Evolutionary conservation across 2,888 invertebrate genomes (phyloP).

Genomic region (Xestoiulus laeticollis): DNA sequence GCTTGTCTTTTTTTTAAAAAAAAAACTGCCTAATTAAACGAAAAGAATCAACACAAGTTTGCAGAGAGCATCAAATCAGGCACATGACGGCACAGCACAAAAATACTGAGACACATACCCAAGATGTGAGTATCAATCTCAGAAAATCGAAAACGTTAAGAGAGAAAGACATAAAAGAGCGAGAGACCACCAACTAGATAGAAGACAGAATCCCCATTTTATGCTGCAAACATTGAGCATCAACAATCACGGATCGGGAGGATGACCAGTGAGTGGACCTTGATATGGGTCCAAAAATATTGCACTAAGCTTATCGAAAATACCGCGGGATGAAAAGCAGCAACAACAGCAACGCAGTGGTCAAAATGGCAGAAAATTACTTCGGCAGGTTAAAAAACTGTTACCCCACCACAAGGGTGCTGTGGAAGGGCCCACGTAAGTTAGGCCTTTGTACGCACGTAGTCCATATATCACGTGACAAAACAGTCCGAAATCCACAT

Average conservation of each 20-base stretch:
- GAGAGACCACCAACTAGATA: slow-evolving; percentile 7
- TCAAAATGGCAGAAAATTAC: slow-evolving; percentile 21
- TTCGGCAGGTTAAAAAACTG: slow-evolving; percentile 16
- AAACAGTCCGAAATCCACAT: slow-evolving; percentile 4
- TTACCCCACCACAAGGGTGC: slow-evolving; percentile 16
- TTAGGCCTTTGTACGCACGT: not conserved
- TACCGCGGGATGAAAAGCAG: slow-evolving; percentile 16
- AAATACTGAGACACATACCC: slow-evolving; percentile 10
- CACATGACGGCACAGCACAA: not conserved
- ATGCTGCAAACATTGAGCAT: not conserved
- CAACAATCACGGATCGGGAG: not conserved
- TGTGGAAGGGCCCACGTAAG: not conserved
- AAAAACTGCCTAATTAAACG: not conserved
- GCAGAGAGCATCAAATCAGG: slow-evolving; percentile 18
- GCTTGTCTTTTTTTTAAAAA: not conserved
- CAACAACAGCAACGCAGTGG: not conserved
- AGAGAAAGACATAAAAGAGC: not conserved
- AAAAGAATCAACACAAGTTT: not conserved
- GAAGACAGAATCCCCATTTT: slow-evolving; percentile 16
- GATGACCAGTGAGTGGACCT: not conserved
- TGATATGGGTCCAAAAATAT: not conserved
- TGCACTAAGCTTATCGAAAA: slow-evolving; percentile 10
- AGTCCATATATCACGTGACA: slow-evolving; percentile 35
- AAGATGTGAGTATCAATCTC: slow-evolving; percentile 21
- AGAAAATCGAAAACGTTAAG: slow-evolving; percentile 13